Evolutionary conservation across 2,888 invertebrate genomes (phyloP), one percentile per base, ranked within the genome.

Genomic region (Drosophila macrospina): DNA sequence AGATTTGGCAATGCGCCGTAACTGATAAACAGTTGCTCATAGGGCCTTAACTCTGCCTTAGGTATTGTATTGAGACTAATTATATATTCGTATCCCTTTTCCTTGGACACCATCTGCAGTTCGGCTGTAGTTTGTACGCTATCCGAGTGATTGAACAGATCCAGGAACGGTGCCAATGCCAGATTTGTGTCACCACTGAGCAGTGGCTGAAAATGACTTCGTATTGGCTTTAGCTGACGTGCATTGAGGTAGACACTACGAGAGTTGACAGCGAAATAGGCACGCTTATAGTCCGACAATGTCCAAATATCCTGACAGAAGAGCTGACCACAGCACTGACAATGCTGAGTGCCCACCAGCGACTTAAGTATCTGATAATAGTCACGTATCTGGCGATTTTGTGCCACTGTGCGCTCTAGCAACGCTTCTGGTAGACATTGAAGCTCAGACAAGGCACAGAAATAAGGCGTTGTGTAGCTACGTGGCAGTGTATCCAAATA

Each of bases 101-200:
- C 32, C 4, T 24, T 36, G 10, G 32, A 0, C 7, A 6, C 4
- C 13, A 57, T 50, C 8, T 83, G 59, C n/a, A 93, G 59, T 44
- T 89, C 87, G 0, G 93, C 93, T 28, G 91, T 89, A 2, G 95
- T 95, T 69, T 92, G 92, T 4, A 94, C 94, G 59, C 92, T 88
- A 68, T 94, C 93, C 59, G 95, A 95, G 90, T 98, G 98, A 93
- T 98, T 98, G 71, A 98, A 96, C 93, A 98, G 94, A 91, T 98
- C 98, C 66, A 98, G 93, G 90, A 95, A 97, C 0, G 98, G 98
- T 69, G 97, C 97, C 50, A 98, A 91, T 5, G 97, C 97, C 92
- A 95, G 93, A 74, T 93, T 93, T 26, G 94, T 94, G 76, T 93
- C 93, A 90, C 95, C 95, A 72, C 91, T 92, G 64, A 95, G 91